Evolutionary conservation across 1,140 invertebrate genomes (phyloP), one percentile per base, ranked within the genome.

Genomic region (Pseudobourletiella spinata): DNA sequence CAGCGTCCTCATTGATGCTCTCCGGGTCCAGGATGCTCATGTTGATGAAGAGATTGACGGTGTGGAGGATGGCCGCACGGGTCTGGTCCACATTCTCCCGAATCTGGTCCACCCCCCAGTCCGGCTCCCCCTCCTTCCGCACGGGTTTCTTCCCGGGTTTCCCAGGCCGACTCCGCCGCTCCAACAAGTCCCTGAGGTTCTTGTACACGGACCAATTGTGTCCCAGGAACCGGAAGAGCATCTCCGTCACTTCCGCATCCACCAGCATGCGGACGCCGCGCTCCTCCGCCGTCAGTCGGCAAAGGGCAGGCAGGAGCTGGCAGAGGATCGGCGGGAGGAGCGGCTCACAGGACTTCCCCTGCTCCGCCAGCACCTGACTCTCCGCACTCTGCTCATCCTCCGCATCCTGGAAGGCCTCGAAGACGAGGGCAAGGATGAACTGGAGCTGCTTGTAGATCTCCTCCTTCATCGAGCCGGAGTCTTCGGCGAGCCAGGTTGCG

Each of bases 1-100:
- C 77, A 22, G 81, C 73, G 55, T 85, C 86, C 60, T 85, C 82
- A 72, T 89, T 84, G 3, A 91, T 88, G 18, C 87, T 74, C 74
- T 89, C 87, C 0, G 85, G 82, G 73, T 93, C 91, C 26, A 94
- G 73, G 1, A 95, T 91, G 15, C 88, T 87, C 0, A 95, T 81
- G 71, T 95, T 95, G 87, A 95, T 91, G 43, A 95, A 84, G 46
- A 93, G 85, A 70, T 93, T 93, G 74, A 90, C 93, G 1, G 91
- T 81, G 57, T 89, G 88, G 22, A 89, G 84, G 78, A 95, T 87
- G 0, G 89, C 88, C 6, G 81, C 78, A 57, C 87, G 81, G 0
- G 67, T 22, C 61, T 57, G 57, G 2, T 35, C 29, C n/a, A 70
- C 30, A n/a, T 46, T 54, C 22, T 18, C 28, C 29, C 60, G 57